phyloP scores from a whole-genome alignment of 2,888 invertebrate genomes.

The Drosophila ustulata region DNA sequence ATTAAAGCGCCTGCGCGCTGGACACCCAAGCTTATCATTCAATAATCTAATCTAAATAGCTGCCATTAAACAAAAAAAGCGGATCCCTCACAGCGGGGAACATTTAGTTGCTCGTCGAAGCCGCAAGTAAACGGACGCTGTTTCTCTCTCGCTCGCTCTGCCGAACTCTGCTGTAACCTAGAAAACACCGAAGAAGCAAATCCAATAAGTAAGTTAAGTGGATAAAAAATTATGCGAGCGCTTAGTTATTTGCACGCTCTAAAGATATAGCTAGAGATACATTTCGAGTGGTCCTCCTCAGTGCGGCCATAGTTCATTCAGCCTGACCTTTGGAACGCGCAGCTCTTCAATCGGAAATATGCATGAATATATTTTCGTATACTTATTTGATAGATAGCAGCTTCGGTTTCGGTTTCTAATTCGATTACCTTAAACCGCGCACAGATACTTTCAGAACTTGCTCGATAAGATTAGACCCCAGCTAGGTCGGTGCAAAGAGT shows the following conservation, averaged over 20 bases:
- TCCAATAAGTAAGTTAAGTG: conserved; percentile 55
- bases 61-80: conserved; percentile 20
- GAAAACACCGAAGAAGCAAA: conserved; percentile 9
- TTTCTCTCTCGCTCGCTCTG: background rate
- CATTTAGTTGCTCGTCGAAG: conserved; percentile 50
- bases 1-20: conserved; percentile 50
- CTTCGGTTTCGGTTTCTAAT: conserved; percentile 5
- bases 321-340: conserved; percentile 68
- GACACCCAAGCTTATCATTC: conserved; percentile 50
- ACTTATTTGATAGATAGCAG: conserved; percentile 47
- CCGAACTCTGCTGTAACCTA: conserved; percentile 23
- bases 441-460: conserved; percentile 20
- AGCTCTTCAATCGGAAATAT: conserved; percentile 35
- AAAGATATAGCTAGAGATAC: conserved; percentile 12
- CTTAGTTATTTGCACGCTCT: too few species aligned
- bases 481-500: conserved; percentile 60
- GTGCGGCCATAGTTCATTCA: conserved; percentile 5
- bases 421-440: conserved; percentile 21
- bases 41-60: conserved; percentile 62
- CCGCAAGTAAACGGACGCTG: conserved; percentile 44
- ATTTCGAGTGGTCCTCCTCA: conserved; percentile 1
- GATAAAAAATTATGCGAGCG: conserved; percentile 1
- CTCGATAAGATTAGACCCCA: conserved; percentile 58
- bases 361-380: conserved; percentile 30
- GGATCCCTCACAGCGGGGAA: conserved; percentile 15